phyloP scores from a whole-genome alignment of 2,113 vertebrate genomes.

The Syngnathoides biaculeatus region DNA sequence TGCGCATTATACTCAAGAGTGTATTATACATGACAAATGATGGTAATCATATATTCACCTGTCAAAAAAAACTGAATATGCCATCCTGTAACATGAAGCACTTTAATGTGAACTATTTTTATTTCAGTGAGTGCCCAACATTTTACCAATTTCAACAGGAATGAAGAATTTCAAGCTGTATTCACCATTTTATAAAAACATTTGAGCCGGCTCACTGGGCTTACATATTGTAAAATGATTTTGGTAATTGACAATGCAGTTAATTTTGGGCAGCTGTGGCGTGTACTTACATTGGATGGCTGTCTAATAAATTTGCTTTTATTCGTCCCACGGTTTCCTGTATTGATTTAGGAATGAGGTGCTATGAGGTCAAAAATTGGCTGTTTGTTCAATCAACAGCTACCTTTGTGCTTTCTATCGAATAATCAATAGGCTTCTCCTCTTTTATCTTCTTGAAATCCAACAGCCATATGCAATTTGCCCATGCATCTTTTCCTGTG shows the following conservation, averaged over 20 bases:
- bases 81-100: too few species aligned
- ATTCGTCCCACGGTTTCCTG: background rate
- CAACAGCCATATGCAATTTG: conserved; percentile 20
- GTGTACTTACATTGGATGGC: too few species aligned
- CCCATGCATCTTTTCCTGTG: conserved; percentile 11
- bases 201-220: background rate
- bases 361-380: conserved; percentile 46
- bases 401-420: conserved; percentile 42
- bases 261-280: background rate
- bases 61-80: too few species aligned
- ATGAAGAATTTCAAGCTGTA: too few species aligned
- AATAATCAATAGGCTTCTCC: conserved; percentile 60
- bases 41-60: too few species aligned
- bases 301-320: too few species aligned
- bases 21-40: too few species aligned
- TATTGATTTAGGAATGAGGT: conserved; percentile 57
- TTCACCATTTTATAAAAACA: too few species aligned
- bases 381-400: conserved; percentile 60
- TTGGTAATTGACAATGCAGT: background rate
- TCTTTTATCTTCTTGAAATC: conserved; percentile 52
- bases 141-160: too few species aligned
- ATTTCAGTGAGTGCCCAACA: too few species aligned
- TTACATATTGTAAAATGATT: background rate
- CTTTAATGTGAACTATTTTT: too few species aligned
- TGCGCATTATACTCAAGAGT: too few species aligned